Conservation (phyloP, 2,797 vertebrate species). For the Sebastes matsubarae region DNA sequence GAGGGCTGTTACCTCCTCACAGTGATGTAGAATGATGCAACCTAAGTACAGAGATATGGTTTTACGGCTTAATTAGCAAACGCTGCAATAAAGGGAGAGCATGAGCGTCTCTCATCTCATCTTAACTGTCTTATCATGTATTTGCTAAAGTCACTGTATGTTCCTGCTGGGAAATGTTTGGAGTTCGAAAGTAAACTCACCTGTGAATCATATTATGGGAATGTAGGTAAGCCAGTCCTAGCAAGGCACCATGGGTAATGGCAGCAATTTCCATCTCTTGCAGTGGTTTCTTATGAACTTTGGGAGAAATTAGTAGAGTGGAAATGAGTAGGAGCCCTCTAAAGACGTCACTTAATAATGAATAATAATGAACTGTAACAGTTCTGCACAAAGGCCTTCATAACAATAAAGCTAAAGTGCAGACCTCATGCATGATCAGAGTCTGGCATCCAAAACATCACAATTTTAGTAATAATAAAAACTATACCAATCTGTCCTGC, state of each 20-base stretch:
- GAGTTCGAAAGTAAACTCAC: conserved; percentile 69
- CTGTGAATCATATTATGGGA: conserved; percentile 98
- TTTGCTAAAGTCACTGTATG: not conserved
- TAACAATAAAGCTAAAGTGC: not conserved
- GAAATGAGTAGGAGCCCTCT: not conserved
- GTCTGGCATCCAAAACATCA: not conserved
- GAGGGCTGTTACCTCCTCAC: not conserved
- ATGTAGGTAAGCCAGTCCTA: conserved; percentile 98
- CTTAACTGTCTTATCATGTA: not conserved
- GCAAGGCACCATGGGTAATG: conserved; percentile 99
- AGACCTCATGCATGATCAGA: not conserved
- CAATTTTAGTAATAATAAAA: not conserved
- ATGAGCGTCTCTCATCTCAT: not conserved
- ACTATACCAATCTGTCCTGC: not conserved
- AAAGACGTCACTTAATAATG: not conserved
- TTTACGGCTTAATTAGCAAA: conserved; percentile 43
- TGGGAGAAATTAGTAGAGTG: not conserved
- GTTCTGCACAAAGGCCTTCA: not conserved
- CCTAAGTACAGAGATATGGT: not conserved
- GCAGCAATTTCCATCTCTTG: conserved; percentile 99
- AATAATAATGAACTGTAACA: not conserved
- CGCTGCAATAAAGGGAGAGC: conserved; percentile 14
- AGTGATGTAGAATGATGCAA: not conserved
- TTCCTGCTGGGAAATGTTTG: conserved; percentile 29
- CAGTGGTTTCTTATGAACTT: conserved; percentile 98